Conservation (phyloP, 2,797 vertebrate genomes). For the Psittacula derbiana region DNA sequence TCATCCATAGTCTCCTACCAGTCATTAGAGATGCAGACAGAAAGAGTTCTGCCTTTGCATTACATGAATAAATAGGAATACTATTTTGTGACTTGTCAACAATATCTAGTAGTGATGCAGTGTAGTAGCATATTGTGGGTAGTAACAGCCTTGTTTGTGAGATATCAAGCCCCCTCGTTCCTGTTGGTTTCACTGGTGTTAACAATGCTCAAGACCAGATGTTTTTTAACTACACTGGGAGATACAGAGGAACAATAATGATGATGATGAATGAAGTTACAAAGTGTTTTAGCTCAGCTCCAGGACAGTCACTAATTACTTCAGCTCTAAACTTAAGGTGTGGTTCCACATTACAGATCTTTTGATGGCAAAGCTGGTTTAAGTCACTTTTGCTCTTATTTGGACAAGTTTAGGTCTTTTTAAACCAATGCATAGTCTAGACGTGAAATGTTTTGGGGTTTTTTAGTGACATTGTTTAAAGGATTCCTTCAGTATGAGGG, state of each 20-base stretch:
- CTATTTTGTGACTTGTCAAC: constrained; percentile 29
- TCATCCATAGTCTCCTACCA: constrained; percentile 29
- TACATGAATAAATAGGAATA: constrained; percentile 56
- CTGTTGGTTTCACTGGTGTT: background rate
- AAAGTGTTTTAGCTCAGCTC: constrained; percentile 29
- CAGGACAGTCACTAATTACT: constrained; percentile 46
- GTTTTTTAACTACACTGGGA: constrained; percentile 1
- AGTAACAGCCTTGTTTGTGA: background rate
- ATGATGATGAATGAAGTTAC: constrained; percentile 25
- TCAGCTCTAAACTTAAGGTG: constrained; percentile 51
- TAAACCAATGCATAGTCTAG: background rate
- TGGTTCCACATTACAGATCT: background rate
- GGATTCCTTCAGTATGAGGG: background rate
- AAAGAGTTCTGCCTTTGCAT: constrained; percentile 42
- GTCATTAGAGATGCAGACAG: constrained; percentile 44
- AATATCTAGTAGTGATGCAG: background rate
- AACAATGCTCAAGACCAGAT: background rate
- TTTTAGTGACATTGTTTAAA: background rate
- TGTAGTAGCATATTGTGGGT: background rate
- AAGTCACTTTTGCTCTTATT: background rate
- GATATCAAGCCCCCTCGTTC: background rate
- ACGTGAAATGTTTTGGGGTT: background rate
- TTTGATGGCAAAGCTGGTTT: background rate
- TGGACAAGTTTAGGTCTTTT: background rate
- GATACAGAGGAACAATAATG: constrained; percentile 5